Conservation (phyloP, 2,888 invertebrate species). For the Cosmia trapezina region DNA sequence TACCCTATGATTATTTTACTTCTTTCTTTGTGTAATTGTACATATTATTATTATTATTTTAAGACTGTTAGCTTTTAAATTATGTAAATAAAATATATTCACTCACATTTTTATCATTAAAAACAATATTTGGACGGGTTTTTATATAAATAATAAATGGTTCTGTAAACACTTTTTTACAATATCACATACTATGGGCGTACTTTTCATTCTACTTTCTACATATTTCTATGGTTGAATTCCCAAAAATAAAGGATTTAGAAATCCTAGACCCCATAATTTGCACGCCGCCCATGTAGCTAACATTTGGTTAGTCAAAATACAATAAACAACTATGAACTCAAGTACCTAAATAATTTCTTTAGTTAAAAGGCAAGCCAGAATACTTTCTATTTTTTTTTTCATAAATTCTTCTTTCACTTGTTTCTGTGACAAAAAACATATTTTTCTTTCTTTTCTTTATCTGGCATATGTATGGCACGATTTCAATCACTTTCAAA, state of each 20-base stretch:
- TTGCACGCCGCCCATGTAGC: background rate
- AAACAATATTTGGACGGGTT: background rate
- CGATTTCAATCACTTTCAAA: background rate
- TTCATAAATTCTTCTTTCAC: background rate
- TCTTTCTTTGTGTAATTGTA: no score
- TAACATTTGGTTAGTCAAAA: background rate
- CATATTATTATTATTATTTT: no score
- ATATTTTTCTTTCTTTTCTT: background rate
- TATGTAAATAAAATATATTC: background rate
- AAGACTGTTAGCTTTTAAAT: no score
- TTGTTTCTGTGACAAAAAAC: background rate
- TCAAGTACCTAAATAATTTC: background rate
- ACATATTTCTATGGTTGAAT: background rate
- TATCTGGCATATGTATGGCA: background rate
- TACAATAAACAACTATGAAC: background rate
- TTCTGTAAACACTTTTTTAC: background rate
- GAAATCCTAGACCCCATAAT: background rate
- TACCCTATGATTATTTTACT: no score
- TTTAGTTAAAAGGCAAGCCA: background rate
- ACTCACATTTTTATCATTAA: background rate
- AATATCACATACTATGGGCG: constrained; percentile 12
- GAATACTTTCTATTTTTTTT: background rate
- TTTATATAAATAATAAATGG: background rate
- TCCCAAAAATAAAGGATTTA: background rate
- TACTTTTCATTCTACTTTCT: background rate